A percentile compares a stretch with the other conserved stretches of the same genome.
phyloP scores from a whole-genome alignment of 2,113 vertebrate species.

The Anthoscopus minutus region DNA sequence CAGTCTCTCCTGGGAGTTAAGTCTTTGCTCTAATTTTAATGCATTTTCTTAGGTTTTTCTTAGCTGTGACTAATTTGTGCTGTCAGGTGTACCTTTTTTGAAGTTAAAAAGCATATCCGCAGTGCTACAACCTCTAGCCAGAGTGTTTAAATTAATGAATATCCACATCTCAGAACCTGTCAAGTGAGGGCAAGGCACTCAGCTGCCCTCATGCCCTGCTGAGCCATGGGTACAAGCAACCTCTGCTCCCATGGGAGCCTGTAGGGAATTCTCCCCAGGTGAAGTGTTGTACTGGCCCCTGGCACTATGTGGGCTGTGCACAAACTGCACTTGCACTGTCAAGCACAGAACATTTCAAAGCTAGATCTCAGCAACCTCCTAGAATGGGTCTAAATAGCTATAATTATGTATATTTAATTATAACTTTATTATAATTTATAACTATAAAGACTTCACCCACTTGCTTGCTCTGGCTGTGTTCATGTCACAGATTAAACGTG shows the following conservation, averaged over 20 bases:
- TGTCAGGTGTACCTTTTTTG: constrained; percentile 16
- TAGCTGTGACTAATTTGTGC: constrained; percentile 19
- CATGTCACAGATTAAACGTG: not conserved
- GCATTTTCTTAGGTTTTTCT: constrained; percentile 17
- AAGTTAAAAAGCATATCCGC: constrained; percentile 17
- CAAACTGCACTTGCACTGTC: not conserved
- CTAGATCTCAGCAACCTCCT: not conserved
- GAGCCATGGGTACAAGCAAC: not conserved
- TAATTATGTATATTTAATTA: not conserved
- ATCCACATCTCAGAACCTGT: not conserved
- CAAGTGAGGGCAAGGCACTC: not conserved
- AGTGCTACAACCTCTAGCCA: not conserved
- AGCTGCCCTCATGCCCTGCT: not conserved
- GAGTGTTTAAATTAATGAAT: not conserved
- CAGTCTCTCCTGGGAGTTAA: not conserved
- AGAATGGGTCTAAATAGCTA: not conserved
- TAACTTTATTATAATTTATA: not conserved
- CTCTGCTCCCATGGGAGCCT: not conserved
- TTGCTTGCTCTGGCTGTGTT: not conserved
- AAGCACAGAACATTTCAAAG: not conserved
- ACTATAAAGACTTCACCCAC: not conserved
- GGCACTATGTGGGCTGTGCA: not conserved
- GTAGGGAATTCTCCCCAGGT: not conserved
- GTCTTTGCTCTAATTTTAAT: constrained; percentile 37
- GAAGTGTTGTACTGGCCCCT: not conserved